Evolutionary conservation across 1,140 invertebrate species (phyloP).

Genomic region (Leguminivora glycinivorella): DNA sequence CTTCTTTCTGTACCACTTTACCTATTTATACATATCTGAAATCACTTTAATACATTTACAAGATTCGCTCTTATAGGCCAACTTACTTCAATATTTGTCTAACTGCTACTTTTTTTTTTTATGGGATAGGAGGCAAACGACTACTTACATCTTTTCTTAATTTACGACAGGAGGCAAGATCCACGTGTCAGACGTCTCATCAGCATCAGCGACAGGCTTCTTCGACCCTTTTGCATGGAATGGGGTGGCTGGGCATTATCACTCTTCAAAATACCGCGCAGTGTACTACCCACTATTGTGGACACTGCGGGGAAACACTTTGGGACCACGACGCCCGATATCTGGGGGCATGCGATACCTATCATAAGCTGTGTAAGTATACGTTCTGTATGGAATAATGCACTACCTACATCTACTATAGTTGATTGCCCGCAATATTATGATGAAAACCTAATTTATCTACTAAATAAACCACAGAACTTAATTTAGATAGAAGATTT

Average conservation of each 20-base stretch:
- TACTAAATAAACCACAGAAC: too few relatives aligned
- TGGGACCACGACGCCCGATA: conserved; percentile 81
- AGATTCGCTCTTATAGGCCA: too few relatives aligned
- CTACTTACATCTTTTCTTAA: not conserved
- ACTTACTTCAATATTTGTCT: too few relatives aligned
- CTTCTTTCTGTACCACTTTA: too few relatives aligned
- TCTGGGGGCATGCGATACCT: conserved; percentile 88
- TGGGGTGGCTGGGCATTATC: conserved; percentile 87
- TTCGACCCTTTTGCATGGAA: conserved; percentile 94
- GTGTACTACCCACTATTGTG: conserved; percentile 89
- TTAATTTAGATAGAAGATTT: too few relatives aligned
- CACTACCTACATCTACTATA: not conserved
- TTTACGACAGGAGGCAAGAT: conserved; percentile 77
- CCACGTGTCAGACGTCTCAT: conserved; percentile 93
- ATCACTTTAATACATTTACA: too few relatives aligned
- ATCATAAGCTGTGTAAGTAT: conserved; percentile 87
- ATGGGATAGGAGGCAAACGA: too few relatives aligned
- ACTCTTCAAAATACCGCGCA: conserved; percentile 85
- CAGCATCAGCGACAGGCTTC: conserved; percentile 93
- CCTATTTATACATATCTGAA: too few relatives aligned
- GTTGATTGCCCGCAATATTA: too few relatives aligned
- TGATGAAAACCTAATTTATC: too few relatives aligned
- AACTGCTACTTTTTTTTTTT: too few relatives aligned
- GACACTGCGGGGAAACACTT: conserved; percentile 88
- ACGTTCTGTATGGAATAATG: not conserved